These are phyloP conservation scores for Dendrolimus pini DNA, from an alignment of 2,888 invertebrate genomes.

Conservation along the genomic window DNA sequence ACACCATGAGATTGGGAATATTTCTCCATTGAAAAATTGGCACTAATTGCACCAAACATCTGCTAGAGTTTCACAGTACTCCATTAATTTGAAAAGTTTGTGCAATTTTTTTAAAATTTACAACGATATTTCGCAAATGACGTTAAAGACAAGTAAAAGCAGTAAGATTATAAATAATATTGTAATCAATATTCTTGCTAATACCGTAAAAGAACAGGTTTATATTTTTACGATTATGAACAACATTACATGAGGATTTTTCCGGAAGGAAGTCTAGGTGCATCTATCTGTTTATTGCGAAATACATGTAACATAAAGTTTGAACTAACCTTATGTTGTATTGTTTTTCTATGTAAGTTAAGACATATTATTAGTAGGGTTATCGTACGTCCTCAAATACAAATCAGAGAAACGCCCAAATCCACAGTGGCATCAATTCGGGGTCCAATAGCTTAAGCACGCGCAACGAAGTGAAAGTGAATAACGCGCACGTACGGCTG, in stretches of 20 bases:
- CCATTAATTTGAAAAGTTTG: no score
- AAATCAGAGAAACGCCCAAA: conserved; percentile 34
- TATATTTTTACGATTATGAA: background rate
- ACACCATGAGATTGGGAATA: background rate
- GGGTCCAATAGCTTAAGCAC: conserved; percentile 50
- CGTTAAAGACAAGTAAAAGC: no score
- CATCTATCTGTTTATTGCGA: background rate
- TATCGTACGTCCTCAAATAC: conserved; percentile 29
- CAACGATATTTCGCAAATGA: no score
- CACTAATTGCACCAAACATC: background rate
- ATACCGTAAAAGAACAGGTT: background rate
- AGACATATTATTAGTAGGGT: conserved; percentile 11
- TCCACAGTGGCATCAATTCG: conserved; percentile 31
- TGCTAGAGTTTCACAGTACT: no score
- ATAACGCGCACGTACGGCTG: conserved; percentile 64
- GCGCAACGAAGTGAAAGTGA: conserved; percentile 72
- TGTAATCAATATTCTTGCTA: background rate
- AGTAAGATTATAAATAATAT: background rate
- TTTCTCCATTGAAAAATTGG: background rate
- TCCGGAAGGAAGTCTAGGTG: background rate
- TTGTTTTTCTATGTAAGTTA: background rate
- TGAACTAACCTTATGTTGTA: background rate
- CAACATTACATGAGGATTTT: background rate
- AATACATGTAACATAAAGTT: background rate
- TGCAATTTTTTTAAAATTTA: no score